A percentile compares a stretch with the other conserved stretches of the same genome.
Conservation (phyloP, 2,797 vertebrate genomes). For the Melanogrammus aeglefinus region DNA sequence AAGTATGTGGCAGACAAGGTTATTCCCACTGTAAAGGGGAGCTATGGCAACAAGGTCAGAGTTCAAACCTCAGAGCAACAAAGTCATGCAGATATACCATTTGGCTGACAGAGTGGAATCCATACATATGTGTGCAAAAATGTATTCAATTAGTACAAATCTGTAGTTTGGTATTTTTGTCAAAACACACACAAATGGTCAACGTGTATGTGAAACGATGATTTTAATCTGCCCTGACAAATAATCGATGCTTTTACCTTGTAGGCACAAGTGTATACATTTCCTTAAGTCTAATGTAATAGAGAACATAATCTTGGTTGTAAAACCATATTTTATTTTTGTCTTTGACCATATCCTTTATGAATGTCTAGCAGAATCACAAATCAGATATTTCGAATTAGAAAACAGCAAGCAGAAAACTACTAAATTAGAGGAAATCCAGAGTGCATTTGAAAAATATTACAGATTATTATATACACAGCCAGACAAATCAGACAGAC, state of each 20-base stretch:
- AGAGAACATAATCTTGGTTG: neutral
- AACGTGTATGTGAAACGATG: too few relatives aligned
- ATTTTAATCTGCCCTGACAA: too few relatives aligned
- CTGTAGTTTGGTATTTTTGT: neutral
- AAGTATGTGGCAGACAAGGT: slow-evolving; percentile 43
- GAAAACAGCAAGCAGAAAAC: too few relatives aligned
- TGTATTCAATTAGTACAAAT: neutral
- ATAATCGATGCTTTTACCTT: neutral
- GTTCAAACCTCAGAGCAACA: slow-evolving; percentile 53
- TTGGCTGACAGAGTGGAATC: slow-evolving; percentile 25
- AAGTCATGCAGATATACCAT: slow-evolving; percentile 55
- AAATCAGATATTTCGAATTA: neutral
- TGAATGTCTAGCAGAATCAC: neutral
- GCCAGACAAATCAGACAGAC: neutral
- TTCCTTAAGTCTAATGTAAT: neutral
- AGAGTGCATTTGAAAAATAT: neutral
- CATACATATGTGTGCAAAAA: neutral
- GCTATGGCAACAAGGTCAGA: slow-evolving; percentile 46
- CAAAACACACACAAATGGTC: neutral
- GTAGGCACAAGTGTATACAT: neutral
- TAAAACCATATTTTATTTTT: too few relatives aligned
- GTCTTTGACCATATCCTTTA: neutral
- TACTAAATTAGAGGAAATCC: neutral
- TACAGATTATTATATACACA: slow-evolving; percentile 1
- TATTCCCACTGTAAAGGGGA: slow-evolving; percentile 52